These are phyloP conservation scores for Oscheius myriophilus DNA, from an alignment of 2,888 invertebrate genomes.

Conservation along the genomic window DNA sequence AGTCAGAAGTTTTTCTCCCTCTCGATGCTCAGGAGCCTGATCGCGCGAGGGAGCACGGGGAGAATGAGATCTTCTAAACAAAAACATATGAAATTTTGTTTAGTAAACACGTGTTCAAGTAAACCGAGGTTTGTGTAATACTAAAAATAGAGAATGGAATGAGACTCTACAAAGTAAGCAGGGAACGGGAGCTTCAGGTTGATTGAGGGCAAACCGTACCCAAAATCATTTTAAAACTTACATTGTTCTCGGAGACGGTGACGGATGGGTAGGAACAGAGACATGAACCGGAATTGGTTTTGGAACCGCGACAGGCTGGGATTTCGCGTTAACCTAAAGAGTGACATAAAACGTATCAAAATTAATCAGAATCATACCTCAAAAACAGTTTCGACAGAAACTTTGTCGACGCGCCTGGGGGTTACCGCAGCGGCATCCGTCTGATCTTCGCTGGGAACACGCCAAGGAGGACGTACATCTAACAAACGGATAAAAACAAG, in stretches of 20 bases:
- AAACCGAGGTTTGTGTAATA: too few relatives aligned
- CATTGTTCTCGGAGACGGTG: conserved; percentile 8
- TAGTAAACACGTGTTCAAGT: too few relatives aligned
- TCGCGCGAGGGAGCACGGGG: conserved; percentile 45
- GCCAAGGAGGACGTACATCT: conserved; percentile 46
- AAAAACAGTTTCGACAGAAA: conserved; percentile 20
- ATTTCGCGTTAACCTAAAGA: conserved; percentile 29
- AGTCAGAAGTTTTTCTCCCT: conserved; percentile 50
- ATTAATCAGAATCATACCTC: not conserved
- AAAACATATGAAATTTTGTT: not conserved
- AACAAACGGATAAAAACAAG: not conserved
- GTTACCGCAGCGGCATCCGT: conserved; percentile 26
- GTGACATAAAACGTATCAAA: not conserved
- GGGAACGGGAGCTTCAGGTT: too few relatives aligned
- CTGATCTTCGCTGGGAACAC: conserved; percentile 35
- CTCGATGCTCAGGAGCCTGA: conserved; percentile 42
- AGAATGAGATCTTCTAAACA: conserved; percentile 41
- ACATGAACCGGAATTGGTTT: conserved; percentile 20
- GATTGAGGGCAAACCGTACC: too few relatives aligned
- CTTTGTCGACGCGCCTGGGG: conserved; percentile 21
- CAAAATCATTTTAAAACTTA: not conserved
- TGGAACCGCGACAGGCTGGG: conserved; percentile 39
- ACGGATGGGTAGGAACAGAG: conserved; percentile 8
- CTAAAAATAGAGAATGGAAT: too few relatives aligned
- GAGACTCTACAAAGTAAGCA: too few relatives aligned